These are phyloP conservation scores for Lepidurus arcticus DNA, from an alignment of 1,140 invertebrate species.

Conservation along the genomic window DNA sequence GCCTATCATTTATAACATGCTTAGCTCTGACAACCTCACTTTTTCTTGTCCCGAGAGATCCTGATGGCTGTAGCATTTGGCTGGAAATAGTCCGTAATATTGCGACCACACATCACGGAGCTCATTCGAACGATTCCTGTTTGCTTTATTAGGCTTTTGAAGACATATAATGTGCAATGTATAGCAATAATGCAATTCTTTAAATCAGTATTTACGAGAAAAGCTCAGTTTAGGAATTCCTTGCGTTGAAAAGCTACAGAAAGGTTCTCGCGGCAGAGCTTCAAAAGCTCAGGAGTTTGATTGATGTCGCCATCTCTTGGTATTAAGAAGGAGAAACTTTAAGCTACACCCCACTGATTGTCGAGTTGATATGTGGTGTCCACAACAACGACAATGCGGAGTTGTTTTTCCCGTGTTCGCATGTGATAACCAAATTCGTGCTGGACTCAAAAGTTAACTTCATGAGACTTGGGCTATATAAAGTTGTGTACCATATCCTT, in stretches of 20 bases:
- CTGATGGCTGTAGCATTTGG: not conserved
- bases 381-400: no score
- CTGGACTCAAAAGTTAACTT: no score
- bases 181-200: constrained; percentile 1
- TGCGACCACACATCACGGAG: not conserved
- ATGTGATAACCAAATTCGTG: no score
- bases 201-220: not conserved
- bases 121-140: not conserved
- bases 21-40: not conserved
- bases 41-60: not conserved
- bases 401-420: no score
- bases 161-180: constrained; percentile 8
- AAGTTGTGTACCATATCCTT: no score
- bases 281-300: no score
- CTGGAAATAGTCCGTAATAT: not conserved
- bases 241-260: not conserved
- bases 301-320: no score
- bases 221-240: not conserved
- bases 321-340: no score
- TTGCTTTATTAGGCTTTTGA: constrained; percentile 1
- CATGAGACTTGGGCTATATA: no score
- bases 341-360: no score
- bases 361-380: no score
- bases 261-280: no score
- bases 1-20: constrained; percentile 3